Percentiles rank a stretch among this genome's conserved stretches.
Conservation (phyloP, 2,797 vertebrate species). For the Phylloscopus collybita region DNA sequence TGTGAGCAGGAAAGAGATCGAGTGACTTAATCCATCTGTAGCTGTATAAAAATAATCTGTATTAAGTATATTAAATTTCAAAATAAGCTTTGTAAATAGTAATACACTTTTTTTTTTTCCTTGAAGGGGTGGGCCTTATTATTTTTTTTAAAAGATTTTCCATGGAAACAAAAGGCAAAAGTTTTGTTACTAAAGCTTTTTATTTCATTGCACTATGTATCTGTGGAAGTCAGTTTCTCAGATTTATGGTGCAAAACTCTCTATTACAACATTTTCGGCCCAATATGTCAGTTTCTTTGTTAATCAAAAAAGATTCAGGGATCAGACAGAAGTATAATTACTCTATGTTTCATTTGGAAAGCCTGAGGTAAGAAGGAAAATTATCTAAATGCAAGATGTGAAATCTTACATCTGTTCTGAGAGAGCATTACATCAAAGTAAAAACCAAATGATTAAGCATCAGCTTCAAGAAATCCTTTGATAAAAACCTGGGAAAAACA, state of each 20-base stretch:
- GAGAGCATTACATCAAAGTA: not conserved
- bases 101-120: not conserved
- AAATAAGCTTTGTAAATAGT: not conserved
- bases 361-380: conserved; percentile 22
- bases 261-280: not conserved
- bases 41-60: not conserved
- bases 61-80: not conserved
- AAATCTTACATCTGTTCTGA: conserved; percentile 17
- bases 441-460: not conserved
- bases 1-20: not conserved
- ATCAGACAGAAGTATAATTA: not conserved
- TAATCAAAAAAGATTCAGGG: not conserved
- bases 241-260: not conserved
- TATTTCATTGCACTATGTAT: not conserved
- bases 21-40: not conserved
- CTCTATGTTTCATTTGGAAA: not conserved
- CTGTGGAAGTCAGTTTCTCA: not conserved
- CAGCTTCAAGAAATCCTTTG: not conserved
- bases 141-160: not conserved
- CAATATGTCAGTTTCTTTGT: not conserved
- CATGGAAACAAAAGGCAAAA: not conserved
- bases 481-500: not conserved
- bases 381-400: not conserved
- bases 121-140: not conserved
- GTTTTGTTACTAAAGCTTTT: not conserved